Evolutionary conservation across 2,888 invertebrate species (phyloP).

Genomic region (Strigamia maritima): DNA sequence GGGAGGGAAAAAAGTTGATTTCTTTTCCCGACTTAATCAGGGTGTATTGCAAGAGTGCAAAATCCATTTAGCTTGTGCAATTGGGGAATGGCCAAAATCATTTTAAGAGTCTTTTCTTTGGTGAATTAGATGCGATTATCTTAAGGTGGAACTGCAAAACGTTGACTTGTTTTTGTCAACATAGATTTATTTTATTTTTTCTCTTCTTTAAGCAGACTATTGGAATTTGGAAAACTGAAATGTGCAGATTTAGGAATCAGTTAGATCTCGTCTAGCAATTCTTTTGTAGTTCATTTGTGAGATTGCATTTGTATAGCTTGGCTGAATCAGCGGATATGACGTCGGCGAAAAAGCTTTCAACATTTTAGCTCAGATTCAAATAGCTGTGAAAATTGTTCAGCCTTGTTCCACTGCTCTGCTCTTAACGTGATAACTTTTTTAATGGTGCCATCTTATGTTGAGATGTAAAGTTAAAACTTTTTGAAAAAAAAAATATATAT

Average conservation of each 20-base stretch:
- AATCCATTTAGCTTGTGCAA: constrained; percentile 28
- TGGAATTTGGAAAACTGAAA: background rate
- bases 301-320: constrained; percentile 11
- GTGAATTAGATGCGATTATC: constrained; percentile 30
- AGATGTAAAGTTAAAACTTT: background rate
- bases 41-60: constrained; percentile 28
- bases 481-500: background rate
- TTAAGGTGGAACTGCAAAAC: constrained; percentile 6
- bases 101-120: constrained; percentile 22
- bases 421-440: constrained; percentile 4
- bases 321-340: constrained; percentile 13
- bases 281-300: constrained; percentile 20
- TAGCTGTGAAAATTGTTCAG: background rate
- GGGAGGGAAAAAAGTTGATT: constrained; percentile 21
- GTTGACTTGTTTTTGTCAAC: background rate
- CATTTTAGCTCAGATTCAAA: background rate
- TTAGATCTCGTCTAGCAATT: background rate
- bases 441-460: background rate
- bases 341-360: constrained; percentile 21
- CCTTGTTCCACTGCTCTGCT: background rate
- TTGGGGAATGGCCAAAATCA: constrained; percentile 31
- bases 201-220: background rate
- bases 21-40: constrained; percentile 23
- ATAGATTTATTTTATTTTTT: background rate
- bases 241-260: background rate